Evolutionary conservation across 2,113 vertebrate genomes (phyloP), one percentile per base, ranked within the genome.

Genomic region (Burhinus bistriatus): DNA sequence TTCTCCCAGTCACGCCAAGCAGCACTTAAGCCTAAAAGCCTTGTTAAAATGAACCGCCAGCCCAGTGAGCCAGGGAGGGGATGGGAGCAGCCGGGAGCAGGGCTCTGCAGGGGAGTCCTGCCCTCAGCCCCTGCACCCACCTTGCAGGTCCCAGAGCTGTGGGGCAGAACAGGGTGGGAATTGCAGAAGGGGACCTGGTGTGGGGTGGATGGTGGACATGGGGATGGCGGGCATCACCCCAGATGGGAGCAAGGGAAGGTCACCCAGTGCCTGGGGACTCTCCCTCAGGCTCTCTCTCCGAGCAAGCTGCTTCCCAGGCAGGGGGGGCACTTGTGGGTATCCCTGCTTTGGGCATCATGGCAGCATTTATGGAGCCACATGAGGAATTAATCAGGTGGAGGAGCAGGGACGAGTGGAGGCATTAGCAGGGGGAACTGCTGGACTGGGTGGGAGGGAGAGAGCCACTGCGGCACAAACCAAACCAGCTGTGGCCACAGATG

Each of bases 1-100:
- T 97, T 97, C 94, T 97, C 89, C 88, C 87, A 86, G 91, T 91
- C 95, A 95, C n/a, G 86, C 93, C 97, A 95, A 96, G 95, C 91
- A 97, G 95, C 96, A 96, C 96, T 98, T 97, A 97, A 96, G 96
- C 92, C 94, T 98, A 96, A 97, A 96, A 98, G 96, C 97, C 94
- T 96, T 89, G 87, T 94, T 96, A 95, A 94, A 97, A 94, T 77
- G 96, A 95, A 77, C 82, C 5, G 1, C 54, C 2, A 8, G 90
- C 66, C 93, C 88, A 76, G 85, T 30, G 70, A 93, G 76, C 54
- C 2, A 5, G 36, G 42, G 57, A 91, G 57, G 40, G 36, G 59
- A 58, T 0, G 9, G 90, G 51, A 85, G 47, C 59, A 70, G 68
- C 52, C 1, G 5, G 86, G 57, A 91, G 47, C 2, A 0, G 68